Percentiles rank a stretch among this genome's conserved stretches.
These are phyloP conservation scores for Acestrorhynchus altus DNA, from an alignment of 2,797 vertebrate species.

Conservation along the genomic window DNA sequence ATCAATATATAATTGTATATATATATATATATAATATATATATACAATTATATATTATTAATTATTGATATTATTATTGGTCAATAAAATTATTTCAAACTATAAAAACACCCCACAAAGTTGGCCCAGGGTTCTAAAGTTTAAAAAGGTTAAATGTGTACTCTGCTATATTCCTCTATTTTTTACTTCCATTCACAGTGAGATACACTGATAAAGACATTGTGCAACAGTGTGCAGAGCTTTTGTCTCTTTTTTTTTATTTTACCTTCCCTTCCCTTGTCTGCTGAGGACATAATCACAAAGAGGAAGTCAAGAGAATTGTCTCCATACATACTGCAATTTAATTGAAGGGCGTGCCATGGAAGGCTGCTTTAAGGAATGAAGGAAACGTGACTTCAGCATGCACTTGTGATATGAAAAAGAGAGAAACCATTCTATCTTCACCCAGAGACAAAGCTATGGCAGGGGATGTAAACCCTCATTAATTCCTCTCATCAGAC, in stretches of 20 bases:
- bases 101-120: too few species aligned
- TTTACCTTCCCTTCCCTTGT: constrained; percentile 9
- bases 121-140: too few species aligned
- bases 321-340: constrained; percentile 39
- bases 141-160: too few species aligned
- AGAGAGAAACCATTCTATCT: neutral
- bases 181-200: neutral
- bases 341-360: constrained; percentile 25
- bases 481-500: constrained; percentile 10
- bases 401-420: neutral
- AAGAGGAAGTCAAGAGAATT: constrained; percentile 34
- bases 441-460: neutral
- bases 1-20: too few species aligned
- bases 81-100: too few species aligned
- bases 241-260: constrained; percentile 1
- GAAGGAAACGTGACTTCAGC: constrained; percentile 33
- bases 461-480: constrained; percentile 8
- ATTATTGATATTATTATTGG: too few species aligned
- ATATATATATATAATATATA: too few species aligned
- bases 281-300: constrained; percentile 34
- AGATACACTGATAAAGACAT: constrained; percentile 2
- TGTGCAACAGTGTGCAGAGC: neutral
- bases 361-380: constrained; percentile 21
- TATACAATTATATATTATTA: too few species aligned
- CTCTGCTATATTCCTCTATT: too few species aligned